phyloP scores from a whole-genome alignment of 2,113 vertebrate genomes.

The Heterotis niloticus region DNA sequence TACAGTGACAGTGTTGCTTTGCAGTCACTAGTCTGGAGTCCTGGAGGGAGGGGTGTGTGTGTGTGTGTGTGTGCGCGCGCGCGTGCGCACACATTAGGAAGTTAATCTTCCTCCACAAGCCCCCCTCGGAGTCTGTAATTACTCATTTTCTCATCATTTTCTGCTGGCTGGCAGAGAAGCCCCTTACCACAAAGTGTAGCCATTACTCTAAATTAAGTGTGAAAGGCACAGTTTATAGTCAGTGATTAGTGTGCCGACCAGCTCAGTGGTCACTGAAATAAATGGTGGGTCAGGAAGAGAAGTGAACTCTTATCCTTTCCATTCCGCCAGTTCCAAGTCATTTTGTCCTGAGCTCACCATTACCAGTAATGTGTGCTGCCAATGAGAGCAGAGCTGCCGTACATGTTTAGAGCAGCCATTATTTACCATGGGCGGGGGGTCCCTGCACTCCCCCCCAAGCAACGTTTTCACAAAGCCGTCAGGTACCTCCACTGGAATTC shows the following conservation, averaged over 20 bases:
- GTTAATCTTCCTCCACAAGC: constrained; percentile 31
- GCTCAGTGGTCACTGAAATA: background rate
- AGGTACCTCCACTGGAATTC: no score
- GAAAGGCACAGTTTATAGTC: background rate
- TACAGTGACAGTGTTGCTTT: background rate
- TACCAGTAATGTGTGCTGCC: no score
- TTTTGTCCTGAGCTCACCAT: no score
- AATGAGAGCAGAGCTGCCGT: no score
- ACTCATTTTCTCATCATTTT: constrained; percentile 38
- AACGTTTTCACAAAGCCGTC: no score
- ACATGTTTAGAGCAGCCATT: no score
- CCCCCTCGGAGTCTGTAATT: constrained; percentile 34
- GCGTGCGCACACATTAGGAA: constrained; percentile 1
- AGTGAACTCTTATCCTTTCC: background rate
- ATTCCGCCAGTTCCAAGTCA: background rate
- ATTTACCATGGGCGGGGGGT: no score
- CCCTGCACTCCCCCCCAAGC: no score
- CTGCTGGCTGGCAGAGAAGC: constrained; percentile 26
- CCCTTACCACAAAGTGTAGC: constrained; percentile 19
- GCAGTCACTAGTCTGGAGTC: background rate
- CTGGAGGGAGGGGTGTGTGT: background rate
- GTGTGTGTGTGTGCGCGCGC: no score
- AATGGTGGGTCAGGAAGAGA: background rate
- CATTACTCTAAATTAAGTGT: constrained; percentile 45
- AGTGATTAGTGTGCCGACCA: background rate